phyloP scores from a whole-genome alignment of 1,140 invertebrate species.

The Saccostrea glomerata region DNA sequence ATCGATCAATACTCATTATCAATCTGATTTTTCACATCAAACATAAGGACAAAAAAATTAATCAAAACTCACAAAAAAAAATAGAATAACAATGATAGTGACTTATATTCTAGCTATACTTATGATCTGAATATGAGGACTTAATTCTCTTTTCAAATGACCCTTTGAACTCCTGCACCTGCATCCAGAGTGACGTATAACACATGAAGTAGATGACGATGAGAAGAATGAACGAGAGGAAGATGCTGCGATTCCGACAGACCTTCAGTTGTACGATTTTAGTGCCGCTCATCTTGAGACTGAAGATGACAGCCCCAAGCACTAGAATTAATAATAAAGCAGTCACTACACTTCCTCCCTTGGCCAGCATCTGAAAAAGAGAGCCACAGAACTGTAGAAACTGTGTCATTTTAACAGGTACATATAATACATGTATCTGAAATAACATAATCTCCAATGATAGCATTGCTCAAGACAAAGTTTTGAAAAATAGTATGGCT shows the following conservation, averaged over 20 bases:
- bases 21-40: not conserved
- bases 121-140: constrained; percentile 40
- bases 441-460: too few species aligned
- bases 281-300: constrained; percentile 57
- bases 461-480: too few species aligned
- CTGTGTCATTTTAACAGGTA: too few species aligned
- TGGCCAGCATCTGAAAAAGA: constrained; percentile 30
- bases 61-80: constrained; percentile 1
- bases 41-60: not conserved
- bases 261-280: constrained; percentile 62
- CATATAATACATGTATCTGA: too few species aligned
- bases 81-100: not conserved
- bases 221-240: constrained; percentile 69
- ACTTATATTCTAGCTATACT: constrained; percentile 36
- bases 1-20: not conserved
- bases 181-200: constrained; percentile 74
- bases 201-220: constrained; percentile 74
- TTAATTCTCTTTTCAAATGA: constrained; percentile 69
- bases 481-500: too few species aligned
- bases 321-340: constrained; percentile 61
- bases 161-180: constrained; percentile 71
- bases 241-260: constrained; percentile 71
- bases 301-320: constrained; percentile 59
- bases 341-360: constrained; percentile 59
- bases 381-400: not conserved